Evolutionary conservation across 2,113 vertebrate genomes (phyloP), one percentile per base, ranked within the genome.

Genomic region (Sarotherodon lohbergeri): DNA sequence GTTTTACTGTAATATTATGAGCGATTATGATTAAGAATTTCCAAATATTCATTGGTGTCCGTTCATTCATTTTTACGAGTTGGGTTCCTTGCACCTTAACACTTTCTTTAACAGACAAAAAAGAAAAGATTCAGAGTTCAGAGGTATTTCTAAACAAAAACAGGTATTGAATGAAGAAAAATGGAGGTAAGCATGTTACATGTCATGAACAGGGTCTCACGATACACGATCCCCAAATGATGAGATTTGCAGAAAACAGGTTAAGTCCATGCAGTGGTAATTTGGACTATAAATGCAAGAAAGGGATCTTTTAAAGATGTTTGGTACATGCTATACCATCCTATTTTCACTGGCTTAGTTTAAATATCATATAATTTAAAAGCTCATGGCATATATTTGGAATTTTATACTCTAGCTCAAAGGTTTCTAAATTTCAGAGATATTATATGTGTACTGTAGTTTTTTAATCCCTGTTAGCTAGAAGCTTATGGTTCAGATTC

Each of bases 331-430:
- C 61, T 12, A 66, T 66, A 1, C 61, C 10, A 66, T 66, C 7
- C 61, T 22, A 8, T 0, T 66, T 68, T 68, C 19, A 68, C 34
- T 39, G 11, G 19, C 0, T 39, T 68, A 13, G 2, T 39, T 66
- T 39, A 66, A 39, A 39, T 66, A 66, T 2, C 1, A 39, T 66
- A 22, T 39, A 39, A 66, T n/a, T 39, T 66, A 39, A 66, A 36
- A 66, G 10, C 61, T 0, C 39, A 66, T 39, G 61, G 10, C 61
- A 39, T 66, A 11, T 41, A 41, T 41, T 66, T 39, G 1, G 1
- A 68, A 0, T 32, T 59, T 57, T 29, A 8, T 29, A 57, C 56
- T 57, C 12, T 57, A 57, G 24, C 56, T 29, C 6, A 57, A 27
- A 29, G 0, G 56, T 55, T 55, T 56, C 55, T 56, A 56, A 13